These are phyloP conservation scores for Manacus vitellinus DNA, from an alignment of 2,113 vertebrate species.

Conservation along the genomic window DNA sequence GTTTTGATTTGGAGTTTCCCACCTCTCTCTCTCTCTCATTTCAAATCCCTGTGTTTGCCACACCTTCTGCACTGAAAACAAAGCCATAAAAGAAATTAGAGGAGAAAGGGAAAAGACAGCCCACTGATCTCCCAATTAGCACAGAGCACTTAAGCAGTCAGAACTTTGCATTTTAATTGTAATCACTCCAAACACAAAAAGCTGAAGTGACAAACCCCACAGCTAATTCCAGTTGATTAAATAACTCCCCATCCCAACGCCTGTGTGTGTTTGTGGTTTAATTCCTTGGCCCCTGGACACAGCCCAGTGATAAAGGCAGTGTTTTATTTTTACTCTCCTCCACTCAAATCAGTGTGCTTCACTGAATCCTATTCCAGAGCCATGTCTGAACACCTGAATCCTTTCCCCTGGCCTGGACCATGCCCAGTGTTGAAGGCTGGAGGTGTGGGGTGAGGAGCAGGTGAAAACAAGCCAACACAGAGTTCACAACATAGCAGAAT, in stretches of 20 bases:
- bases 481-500: neutral
- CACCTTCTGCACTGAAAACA: neutral
- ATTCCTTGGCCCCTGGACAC: conserved; percentile 24
- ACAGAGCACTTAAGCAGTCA: neutral
- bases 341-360: neutral
- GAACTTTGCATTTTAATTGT: conserved; percentile 51
- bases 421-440: neutral
- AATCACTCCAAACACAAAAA: conserved; percentile 23
- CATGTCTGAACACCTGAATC: neutral
- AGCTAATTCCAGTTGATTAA: conserved; percentile 49
- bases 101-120: conserved; percentile 13
- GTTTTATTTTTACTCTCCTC: neutral
- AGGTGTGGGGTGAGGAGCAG: neutral
- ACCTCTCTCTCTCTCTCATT: neutral
- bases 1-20: neutral
- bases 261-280: neutral
- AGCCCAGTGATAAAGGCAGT: neutral
- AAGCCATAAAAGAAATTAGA: conserved; percentile 32
- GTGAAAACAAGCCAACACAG: neutral
- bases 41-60: neutral
- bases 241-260: neutral
- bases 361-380: neutral
- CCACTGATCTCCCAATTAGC: neutral
- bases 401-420: neutral
- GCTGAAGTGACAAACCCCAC: conserved; percentile 46